These are phyloP conservation scores for Cotesia vestalis DNA, from an alignment of 1,140 invertebrate genomes.

Conservation along the genomic window DNA sequence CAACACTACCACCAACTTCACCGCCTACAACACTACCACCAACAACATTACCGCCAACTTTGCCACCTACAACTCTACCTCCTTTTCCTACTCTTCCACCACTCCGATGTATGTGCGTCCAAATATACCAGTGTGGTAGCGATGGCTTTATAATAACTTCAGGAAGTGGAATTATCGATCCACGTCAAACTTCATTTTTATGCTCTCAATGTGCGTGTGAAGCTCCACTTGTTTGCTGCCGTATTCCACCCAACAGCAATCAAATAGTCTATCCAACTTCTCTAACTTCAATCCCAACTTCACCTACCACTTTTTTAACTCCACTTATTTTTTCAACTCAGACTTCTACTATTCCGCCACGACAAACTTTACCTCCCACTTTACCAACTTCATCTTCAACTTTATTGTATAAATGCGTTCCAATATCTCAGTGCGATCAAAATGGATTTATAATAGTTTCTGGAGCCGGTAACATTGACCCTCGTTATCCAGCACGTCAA, in stretches of 20 bases:
- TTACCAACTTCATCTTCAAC: not conserved
- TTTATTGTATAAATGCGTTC: conserved; percentile 31
- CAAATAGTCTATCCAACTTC: not conserved
- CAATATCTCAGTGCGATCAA: conserved; percentile 28
- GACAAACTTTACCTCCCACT: not conserved
- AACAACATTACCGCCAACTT: conserved; percentile 15
- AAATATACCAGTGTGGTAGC: conserved; percentile 41
- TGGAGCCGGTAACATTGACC: conserved; percentile 40
- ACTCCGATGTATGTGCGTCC: conserved; percentile 57
- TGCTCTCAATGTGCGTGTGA: not conserved
- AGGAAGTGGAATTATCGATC: conserved; percentile 52
- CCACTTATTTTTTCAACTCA: conserved; percentile 6
- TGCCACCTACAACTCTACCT: conserved; percentile 5
- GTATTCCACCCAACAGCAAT: too few species aligned
- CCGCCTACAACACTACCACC: conserved; percentile 33
- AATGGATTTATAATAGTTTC: conserved; percentile 33
- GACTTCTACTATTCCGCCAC: not conserved
- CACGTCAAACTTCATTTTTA: conserved; percentile 44
- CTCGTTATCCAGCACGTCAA: conserved; percentile 41
- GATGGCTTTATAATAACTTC: conserved; percentile 35
- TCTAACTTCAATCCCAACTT: conserved; percentile 1
- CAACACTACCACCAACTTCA: conserved; percentile 29
- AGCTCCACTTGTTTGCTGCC: too few species aligned
- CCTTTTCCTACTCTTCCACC: conserved; percentile 33
- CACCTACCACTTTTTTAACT: not conserved